Evolutionary conservation across 2,113 vertebrate genomes (phyloP), one percentile per base, ranked within the genome.

Genomic region (Buteo buteo): DNA sequence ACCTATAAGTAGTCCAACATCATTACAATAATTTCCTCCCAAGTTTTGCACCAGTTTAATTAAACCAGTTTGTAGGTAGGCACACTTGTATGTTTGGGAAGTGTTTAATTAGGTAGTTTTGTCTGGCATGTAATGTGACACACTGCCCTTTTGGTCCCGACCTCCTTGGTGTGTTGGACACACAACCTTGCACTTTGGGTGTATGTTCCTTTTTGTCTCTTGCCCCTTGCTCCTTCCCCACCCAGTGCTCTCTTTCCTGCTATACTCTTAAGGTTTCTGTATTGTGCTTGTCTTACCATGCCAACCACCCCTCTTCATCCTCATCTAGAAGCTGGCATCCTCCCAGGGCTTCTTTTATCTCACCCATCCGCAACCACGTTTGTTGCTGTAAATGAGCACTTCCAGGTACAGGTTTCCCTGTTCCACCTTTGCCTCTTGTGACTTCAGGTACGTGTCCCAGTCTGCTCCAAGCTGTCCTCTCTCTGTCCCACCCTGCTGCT

Each of bases 291-390:
- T 73, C 61, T 36, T 49, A 67, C 25, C 14, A 16, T 0, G 2
- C n/a, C 47, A 38, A 19, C 22, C 19, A 73, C 13, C 6, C 24
- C 45, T 54, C 34, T 65, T 42, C 11, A 2, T 73, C n/a, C 44
- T 72, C 58, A 54, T 61, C 17, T 80, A 29, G 45, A 59, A 86
- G 50, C 32, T 47, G 54, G 8, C 25, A 19, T 26, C 25, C 25
- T 81, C 47, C 62, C 45, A 31, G 47, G 5, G 13, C 45, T 80
- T 34, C 57, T 70, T 57, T 8, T 28, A 20, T 44, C 78, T 70
- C 18, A 24, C 28, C 19, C 29, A 6, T 58, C 64, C 36, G 40
- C 57, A 44, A 7, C 12, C 0, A 0, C 9, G 1, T 69, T 81
- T 17, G 0, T 44, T 70, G 32, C n/a, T 85, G 38, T 42, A 67